Evolutionary conservation across 2,888 invertebrate genomes (phyloP).

Genomic region (Hofmannophila pseudospretella): DNA sequence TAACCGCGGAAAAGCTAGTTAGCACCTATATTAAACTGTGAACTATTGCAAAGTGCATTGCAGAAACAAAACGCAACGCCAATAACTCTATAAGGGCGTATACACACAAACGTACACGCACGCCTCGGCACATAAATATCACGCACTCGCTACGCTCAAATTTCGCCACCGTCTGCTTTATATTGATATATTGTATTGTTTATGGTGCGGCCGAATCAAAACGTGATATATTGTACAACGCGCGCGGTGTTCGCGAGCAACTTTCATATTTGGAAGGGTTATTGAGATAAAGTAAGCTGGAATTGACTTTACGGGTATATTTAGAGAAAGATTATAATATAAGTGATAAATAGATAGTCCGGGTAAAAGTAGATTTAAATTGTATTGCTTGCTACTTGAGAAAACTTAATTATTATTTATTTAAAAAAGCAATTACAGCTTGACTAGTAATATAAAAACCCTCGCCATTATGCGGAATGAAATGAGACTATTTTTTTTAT

Average conservation of each 20-base stretch:
- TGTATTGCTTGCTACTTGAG: too few species aligned
- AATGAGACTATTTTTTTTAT: too few species aligned
- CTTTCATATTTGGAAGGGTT: slow-evolving; percentile 74
- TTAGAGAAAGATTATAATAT: not conserved
- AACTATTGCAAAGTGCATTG: too few species aligned
- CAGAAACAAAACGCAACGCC: not conserved
- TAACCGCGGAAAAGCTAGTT: too few species aligned
- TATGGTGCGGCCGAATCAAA: slow-evolving; percentile 77
- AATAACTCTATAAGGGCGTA: slow-evolving; percentile 25
- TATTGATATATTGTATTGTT: slow-evolving; percentile 79
- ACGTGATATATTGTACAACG: slow-evolving; percentile 73
- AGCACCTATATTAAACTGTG: too few species aligned
- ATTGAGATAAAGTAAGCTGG: slow-evolving; percentile 44
- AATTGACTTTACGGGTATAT: slow-evolving; percentile 28
- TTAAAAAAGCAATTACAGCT: too few species aligned
- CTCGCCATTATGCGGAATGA: too few species aligned
- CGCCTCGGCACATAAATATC: slow-evolving; percentile 60
- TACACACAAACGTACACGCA: slow-evolving; percentile 21
- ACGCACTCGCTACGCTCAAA: slow-evolving; percentile 73
- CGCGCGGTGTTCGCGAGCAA: slow-evolving; percentile 68
- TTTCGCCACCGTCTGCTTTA: slow-evolving; percentile 77
- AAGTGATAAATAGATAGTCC: too few species aligned
- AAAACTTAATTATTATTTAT: too few species aligned
- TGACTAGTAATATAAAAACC: too few species aligned
- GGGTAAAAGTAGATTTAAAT: too few species aligned